Evolutionary conservation across 2,888 invertebrate genomes (phyloP).

Genomic region (Fragum fragum): DNA sequence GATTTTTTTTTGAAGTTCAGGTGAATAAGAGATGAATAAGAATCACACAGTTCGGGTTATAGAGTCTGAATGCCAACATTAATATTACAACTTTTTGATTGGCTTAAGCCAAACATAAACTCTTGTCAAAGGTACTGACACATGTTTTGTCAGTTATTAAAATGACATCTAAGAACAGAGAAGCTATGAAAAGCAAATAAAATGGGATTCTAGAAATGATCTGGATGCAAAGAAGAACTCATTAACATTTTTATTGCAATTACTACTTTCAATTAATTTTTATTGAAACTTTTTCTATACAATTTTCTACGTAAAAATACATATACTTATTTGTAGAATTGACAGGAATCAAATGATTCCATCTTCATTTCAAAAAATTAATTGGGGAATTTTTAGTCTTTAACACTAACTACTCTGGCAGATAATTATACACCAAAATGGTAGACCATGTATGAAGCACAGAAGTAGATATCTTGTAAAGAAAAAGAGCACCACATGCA

Average conservation of each 20-base stretch:
- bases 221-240: not conserved
- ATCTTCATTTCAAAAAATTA: too few relatives aligned
- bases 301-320: too few relatives aligned
- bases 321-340: too few relatives aligned
- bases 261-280: too few relatives aligned
- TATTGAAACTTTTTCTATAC: too few relatives aligned
- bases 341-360: too few relatives aligned
- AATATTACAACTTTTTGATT: not conserved
- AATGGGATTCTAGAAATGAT: not conserved
- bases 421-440: too few relatives aligned
- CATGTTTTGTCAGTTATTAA: conserved; percentile 5
- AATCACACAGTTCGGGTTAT: not conserved
- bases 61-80: not conserved
- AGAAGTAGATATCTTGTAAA: too few relatives aligned
- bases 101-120: not conserved
- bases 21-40: not conserved
- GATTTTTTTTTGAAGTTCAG: not conserved
- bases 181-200: conserved; percentile 19
- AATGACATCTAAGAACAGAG: conserved; percentile 1
- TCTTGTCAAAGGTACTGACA: conserved; percentile 23
- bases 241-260: not conserved
- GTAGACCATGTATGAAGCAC: too few relatives aligned
- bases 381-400: too few relatives aligned
- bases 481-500: too few relatives aligned
- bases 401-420: too few relatives aligned